Base-by-base conservation (phyloP, 2,888 invertebrate genomes). In the Crioceris asparagi region DNA sequence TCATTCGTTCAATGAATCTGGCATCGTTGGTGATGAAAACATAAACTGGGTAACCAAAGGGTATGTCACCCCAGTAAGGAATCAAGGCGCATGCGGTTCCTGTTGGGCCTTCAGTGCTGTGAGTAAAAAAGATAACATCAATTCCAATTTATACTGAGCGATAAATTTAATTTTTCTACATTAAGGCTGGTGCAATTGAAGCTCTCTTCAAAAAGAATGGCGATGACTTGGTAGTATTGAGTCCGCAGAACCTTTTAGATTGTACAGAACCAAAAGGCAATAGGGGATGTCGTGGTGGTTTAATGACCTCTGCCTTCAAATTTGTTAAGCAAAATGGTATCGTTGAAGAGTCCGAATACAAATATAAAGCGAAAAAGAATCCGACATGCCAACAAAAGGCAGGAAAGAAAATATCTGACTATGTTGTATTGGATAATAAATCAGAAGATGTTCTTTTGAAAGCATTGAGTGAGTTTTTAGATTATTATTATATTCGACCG, bases 231-330 rank as follows among this genome's bases (percentile, higher is more conserved):
- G 55, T 57, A 2, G 54, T 61, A 3, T 48, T 65, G 3, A 64
- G 64, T 2, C 56, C 57, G 23, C 65, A 65, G 39, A 56, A 62
- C 40, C 46, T 65, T 17, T 48, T 65, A 6, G 65, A 65, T 40
- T 65, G 65, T 38, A 59, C 58, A 18, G n/a, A n/a, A n/a, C 57
- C 56, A 4, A 50, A 52, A n/a, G 57, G 57, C n/a, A 55, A 50
- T 36, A 48, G 51, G 51, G 65, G 63, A 3, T 65, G 64, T 39
- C 53, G 56, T 8, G 64, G 64, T 33, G 64, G 64, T 14, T 57
- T 57, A 17, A 59, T 60, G 35, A 60, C 62, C 27, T 57, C 59
- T 12, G 65, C 58, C 2, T 62, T 62, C 27, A 58, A 60, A 35
- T 65, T 62, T 35, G 56, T 63, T 6, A 53, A 57, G 3, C 57